These are phyloP conservation scores for Picathartes gymnocephalus DNA, from an alignment of 2,113 vertebrate species.

Conservation along the genomic window DNA sequence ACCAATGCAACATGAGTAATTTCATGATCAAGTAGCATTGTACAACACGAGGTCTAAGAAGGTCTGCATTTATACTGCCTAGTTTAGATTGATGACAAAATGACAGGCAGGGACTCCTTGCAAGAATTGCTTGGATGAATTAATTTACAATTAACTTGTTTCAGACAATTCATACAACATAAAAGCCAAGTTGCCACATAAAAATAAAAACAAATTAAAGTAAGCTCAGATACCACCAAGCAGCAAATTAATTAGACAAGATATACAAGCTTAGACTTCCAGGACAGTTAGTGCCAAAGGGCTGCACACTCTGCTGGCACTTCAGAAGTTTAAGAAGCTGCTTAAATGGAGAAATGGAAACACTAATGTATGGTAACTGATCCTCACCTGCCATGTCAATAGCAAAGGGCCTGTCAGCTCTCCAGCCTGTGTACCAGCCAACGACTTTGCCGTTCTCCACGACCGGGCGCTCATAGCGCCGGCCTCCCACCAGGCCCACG, in stretches of 20 bases:
- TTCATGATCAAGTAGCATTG: slow-evolving; percentile 29
- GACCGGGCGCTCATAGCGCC: slow-evolving; percentile 90
- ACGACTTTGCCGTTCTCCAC: slow-evolving; percentile 93
- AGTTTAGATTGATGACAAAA: not conserved
- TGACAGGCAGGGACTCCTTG: not conserved
- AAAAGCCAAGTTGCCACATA: not conserved
- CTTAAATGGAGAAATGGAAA: not conserved
- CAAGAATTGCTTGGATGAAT: not conserved
- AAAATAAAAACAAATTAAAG: not conserved
- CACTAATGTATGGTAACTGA: fast-evolving
- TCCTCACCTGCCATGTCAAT: slow-evolving; percentile 96
- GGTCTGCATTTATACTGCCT: not conserved
- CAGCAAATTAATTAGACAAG: not conserved
- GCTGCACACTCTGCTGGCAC: not conserved
- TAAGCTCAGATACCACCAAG: not conserved
- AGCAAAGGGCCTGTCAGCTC: slow-evolving; percentile 92
- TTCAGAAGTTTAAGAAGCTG: not conserved
- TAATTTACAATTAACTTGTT: not conserved
- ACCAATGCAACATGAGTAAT: slow-evolving; percentile 31
- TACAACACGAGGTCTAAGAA: not conserved
- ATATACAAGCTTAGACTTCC: not conserved
- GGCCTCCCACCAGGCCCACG: slow-evolving; percentile 92
- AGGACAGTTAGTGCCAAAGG: not conserved
- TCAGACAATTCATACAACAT: not conserved
- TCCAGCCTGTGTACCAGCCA: slow-evolving; percentile 98